Conservation (phyloP, 2,113 vertebrate species). For the Mesitornis unicolor region DNA sequence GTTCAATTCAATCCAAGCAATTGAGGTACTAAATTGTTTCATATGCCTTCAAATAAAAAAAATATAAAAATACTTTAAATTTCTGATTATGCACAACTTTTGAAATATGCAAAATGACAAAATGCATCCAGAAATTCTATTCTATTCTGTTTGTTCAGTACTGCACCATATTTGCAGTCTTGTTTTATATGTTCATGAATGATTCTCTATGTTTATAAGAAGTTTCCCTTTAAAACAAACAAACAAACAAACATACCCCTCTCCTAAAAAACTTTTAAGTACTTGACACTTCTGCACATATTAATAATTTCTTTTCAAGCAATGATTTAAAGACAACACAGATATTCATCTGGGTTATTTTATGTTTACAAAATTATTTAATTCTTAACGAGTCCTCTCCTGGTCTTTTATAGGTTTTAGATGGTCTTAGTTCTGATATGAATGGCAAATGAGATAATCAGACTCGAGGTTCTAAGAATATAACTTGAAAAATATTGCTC, state of each 20-base stretch:
- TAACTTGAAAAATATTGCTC: neutral
- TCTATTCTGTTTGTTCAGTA: neutral
- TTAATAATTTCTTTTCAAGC: neutral
- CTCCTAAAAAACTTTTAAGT: neutral
- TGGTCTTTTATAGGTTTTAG: neutral
- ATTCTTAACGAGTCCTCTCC: neutral
- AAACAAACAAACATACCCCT: neutral
- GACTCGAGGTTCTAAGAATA: neutral
- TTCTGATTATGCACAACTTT: neutral
- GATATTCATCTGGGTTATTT: neutral
- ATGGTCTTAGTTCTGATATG: neutral
- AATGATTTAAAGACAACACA: neutral
- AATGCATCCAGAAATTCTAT: neutral
- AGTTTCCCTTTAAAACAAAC: neutral
- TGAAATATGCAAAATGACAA: neutral
- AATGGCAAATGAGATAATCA: neutral
- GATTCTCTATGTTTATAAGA: neutral
- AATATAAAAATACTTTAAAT: neutral
- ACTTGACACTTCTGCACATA: neutral
- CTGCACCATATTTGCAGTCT: neutral
- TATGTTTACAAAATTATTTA: neutral
- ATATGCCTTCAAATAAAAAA: neutral
- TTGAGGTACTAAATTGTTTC: neutral
- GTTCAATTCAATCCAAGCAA: neutral
- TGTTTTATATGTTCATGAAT: neutral